Evolutionary conservation across 2,797 vertebrate genomes (phyloP).

Genomic region (Artibeus jamaicensis): DNA sequence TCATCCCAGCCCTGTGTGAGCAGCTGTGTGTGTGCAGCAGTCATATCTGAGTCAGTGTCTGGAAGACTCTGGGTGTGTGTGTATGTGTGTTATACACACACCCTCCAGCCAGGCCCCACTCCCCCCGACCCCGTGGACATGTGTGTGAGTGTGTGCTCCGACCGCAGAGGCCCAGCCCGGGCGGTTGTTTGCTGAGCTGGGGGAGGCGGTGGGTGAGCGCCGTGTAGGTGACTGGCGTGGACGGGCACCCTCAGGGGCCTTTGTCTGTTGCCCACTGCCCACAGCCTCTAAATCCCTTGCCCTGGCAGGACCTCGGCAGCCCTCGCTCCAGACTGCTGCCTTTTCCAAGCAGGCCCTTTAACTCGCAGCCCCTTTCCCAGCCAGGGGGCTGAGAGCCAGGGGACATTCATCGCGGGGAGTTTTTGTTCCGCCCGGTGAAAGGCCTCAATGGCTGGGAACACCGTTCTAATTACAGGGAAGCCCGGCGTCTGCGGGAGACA

Average conservation of each 20-base stretch:
- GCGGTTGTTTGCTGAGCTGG: background rate
- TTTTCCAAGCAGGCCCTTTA: conserved; percentile 68
- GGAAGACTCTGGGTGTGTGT: background rate
- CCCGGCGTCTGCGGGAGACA: conserved; percentile 87
- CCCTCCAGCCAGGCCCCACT: background rate
- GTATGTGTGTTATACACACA: background rate
- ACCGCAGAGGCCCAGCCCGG: background rate
- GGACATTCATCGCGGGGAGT: conserved; percentile 82
- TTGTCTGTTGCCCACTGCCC: conserved; percentile 11
- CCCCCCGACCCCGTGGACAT: background rate
- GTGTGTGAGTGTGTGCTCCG: background rate
- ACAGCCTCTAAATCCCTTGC: background rate
- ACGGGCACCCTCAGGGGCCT: background rate
- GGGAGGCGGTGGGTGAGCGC: background rate
- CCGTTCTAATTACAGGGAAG: conserved; percentile 89
- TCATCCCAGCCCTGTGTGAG: background rate
- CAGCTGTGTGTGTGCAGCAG: background rate
- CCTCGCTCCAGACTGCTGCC: background rate
- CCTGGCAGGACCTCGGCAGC: background rate
- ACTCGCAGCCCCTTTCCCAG: conserved; percentile 75
- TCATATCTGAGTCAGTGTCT: background rate
- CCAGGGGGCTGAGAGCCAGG: conserved; percentile 78
- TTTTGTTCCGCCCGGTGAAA: conserved; percentile 86
- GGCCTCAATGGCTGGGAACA: conserved; percentile 87
- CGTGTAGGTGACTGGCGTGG: background rate